Percentiles rank a stretch among this genome's conserved stretches.
phyloP scores from a whole-genome alignment of 2,888 invertebrate genomes.

The Drosophila acutilabella region DNA sequence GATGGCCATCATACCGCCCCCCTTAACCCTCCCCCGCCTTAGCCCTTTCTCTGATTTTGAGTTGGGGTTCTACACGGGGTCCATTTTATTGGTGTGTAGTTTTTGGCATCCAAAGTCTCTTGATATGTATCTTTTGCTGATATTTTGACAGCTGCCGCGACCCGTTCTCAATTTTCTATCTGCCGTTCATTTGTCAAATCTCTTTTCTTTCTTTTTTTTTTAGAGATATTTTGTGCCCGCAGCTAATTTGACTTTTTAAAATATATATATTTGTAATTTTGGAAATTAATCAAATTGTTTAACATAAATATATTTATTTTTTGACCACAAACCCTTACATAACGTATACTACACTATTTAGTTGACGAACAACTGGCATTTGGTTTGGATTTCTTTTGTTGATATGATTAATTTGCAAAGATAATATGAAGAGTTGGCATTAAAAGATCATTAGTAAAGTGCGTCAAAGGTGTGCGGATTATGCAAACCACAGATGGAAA shows the following conservation, averaged over 20 bases:
- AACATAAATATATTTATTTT: conserved; percentile 15
- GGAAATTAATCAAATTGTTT: conserved; percentile 42
- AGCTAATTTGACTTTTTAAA: conserved; percentile 26
- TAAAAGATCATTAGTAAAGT: conserved; percentile 50
- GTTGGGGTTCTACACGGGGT: conserved; percentile 34
- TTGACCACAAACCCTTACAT: conserved; percentile 38
- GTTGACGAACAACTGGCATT: conserved; percentile 10
- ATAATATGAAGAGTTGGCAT: conserved; percentile 34
- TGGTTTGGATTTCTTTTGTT: conserved; percentile 31
- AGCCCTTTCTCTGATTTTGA: neutral
- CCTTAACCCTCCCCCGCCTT: neutral
- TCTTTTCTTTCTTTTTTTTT: conserved; percentile 25
- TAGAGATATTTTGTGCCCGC: conserved; percentile 41
- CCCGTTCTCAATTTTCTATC: conserved; percentile 42
- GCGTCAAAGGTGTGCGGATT: conserved; percentile 26
- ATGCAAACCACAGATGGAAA: conserved; percentile 30
- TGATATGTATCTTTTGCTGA: conserved; percentile 30
- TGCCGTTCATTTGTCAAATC: conserved; percentile 56
- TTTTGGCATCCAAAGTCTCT: conserved; percentile 4
- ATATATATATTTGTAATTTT: conserved; percentile 14
- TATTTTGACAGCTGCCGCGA: conserved; percentile 47
- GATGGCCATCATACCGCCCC: neutral
- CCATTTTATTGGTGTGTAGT: neutral
- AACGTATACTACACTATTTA: conserved; percentile 10
- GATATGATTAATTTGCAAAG: conserved; percentile 64